Evolutionary conservation across 2,888 invertebrate species (phyloP), one percentile per base, ranked within the genome.

Genomic region (Oscheius sp.): DNA sequence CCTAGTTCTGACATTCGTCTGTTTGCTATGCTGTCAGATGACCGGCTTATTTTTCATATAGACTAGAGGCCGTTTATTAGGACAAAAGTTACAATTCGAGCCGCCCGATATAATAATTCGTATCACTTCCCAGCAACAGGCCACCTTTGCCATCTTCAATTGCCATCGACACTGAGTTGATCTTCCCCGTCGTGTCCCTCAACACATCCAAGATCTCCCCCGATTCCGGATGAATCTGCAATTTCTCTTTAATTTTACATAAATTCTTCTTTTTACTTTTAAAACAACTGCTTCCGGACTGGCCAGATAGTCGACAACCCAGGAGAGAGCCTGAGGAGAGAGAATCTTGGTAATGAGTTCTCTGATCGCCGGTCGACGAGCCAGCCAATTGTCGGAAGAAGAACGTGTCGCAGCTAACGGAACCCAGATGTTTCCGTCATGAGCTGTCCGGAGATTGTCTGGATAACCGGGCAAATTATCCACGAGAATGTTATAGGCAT

Each of bases 391-490:
- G 43, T 81, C 81, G 16, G 72, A 58, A 27, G 63, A 41, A 21
- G 74, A 59, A 43, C 80, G 58, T 18, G 59, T 74, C 1, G 74
- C 55, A n/a, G 78, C 53, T 41, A 78, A n/a, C 21, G 75, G 69
- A 9, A 75, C 63, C 73, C 64, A 73, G 35, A 74, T 13, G 27
- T 61, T 52, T 13, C 76, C 78, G 41, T 73, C 71, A 12, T 41
- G 27, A 18, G 78, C 70, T 9, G 73, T 69, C 23, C 83, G 74
- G 25, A 83, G 70, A 53, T 82, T 83, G 69, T 83, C 83, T 0
- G 83, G 83, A 74, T 82, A 83, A 25, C 83, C 83, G 29, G 83
- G 81, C 12, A 83, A 72, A 27, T 75, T 76, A 16, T 83, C 83
- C 2, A 78, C 73, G 1, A 82, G 56, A 1, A 76, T 69, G 16